These are phyloP conservation scores for Sinodicranocentrus sp. DNA, from an alignment of 2,888 invertebrate species.

Conservation along the genomic window DNA sequence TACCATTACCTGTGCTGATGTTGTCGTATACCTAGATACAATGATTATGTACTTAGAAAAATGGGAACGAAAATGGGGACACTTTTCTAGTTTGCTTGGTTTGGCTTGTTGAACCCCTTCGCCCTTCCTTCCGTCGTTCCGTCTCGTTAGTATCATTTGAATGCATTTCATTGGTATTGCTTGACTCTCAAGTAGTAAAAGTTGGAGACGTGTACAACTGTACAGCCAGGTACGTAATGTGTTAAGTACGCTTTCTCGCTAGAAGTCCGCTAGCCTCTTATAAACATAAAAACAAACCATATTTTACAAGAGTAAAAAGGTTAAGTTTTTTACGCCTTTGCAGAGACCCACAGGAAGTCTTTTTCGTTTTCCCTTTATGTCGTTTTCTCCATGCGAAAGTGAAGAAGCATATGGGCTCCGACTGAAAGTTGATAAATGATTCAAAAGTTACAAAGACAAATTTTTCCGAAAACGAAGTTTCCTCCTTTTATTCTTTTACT, in stretches of 20 bases:
- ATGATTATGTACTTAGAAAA: too few species aligned
- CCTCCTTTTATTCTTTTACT: constrained; percentile 1
- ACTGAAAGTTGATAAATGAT: constrained; percentile 65
- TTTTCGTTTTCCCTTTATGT: neutral
- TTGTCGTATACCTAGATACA: too few species aligned
- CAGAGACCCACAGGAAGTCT: constrained; percentile 4
- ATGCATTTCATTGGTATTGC: constrained; percentile 17
- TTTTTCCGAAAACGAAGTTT: constrained; percentile 44
- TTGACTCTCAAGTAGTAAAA: constrained; percentile 1
- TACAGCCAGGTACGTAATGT: neutral
- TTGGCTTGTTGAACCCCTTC: constrained; percentile 2
- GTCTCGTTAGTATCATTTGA: neutral
- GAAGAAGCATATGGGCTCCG: constrained; percentile 52
- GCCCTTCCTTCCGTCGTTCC: neutral
- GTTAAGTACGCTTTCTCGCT: neutral
- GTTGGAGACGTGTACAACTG: too few species aligned
- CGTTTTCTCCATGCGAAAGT: constrained; percentile 16
- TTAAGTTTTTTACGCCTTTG: constrained; percentile 52
- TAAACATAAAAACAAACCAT: constrained; percentile 22
- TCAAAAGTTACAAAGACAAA: constrained; percentile 65
- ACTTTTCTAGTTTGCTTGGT: neutral
- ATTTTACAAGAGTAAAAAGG: constrained; percentile 15
- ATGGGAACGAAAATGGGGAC: neutral
- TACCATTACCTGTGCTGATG: too few species aligned
- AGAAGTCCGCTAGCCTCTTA: neutral